Conservation (phyloP, 2,113 vertebrate species). For the Dascyllus trimaculatus region DNA sequence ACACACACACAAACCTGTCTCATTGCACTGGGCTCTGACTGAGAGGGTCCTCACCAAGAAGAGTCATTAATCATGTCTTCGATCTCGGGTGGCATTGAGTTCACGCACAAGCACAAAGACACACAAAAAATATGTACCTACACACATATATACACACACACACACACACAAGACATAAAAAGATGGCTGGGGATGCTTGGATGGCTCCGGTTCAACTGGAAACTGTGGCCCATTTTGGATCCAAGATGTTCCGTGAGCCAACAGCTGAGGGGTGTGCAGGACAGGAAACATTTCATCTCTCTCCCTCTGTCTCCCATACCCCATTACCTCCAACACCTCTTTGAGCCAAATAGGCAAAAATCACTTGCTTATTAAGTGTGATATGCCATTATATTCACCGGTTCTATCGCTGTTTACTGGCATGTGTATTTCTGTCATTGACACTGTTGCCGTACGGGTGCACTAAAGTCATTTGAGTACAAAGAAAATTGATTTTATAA, state of each 20-base stretch:
- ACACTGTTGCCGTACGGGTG: constrained; percentile 23
- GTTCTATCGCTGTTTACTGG: constrained; percentile 33
- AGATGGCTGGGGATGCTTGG: constrained; percentile 44
- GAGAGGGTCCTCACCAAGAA: constrained; percentile 68
- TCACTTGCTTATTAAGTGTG: constrained; percentile 45
- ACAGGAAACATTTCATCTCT: constrained; percentile 70
- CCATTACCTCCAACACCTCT: constrained; percentile 69
- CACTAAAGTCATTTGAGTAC: background rate
- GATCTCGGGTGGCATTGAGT: constrained; percentile 64
- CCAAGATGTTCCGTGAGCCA: constrained; percentile 72
- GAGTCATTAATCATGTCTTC: constrained; percentile 83
- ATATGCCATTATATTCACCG: constrained; percentile 22
- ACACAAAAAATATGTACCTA: background rate
- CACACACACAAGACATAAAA: constrained; percentile 4
- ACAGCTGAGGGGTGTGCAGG: constrained; percentile 61
- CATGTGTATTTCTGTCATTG: constrained; percentile 3
- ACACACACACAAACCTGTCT: constrained; percentile 24
- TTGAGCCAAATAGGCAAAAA: constrained; percentile 55
- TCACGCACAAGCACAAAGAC: constrained; percentile 1
- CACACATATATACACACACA: background rate
- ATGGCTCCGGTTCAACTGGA: constrained; percentile 81
- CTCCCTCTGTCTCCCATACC: constrained; percentile 34
- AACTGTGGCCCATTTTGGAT: constrained; percentile 64
- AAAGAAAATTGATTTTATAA: background rate
- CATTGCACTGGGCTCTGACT: constrained; percentile 65